A percentile compares a stretch with the other conserved stretches of the same genome.
These are phyloP conservation scores for Anorthoa munda DNA, from an alignment of 2,888 invertebrate genomes.

Conservation along the genomic window DNA sequence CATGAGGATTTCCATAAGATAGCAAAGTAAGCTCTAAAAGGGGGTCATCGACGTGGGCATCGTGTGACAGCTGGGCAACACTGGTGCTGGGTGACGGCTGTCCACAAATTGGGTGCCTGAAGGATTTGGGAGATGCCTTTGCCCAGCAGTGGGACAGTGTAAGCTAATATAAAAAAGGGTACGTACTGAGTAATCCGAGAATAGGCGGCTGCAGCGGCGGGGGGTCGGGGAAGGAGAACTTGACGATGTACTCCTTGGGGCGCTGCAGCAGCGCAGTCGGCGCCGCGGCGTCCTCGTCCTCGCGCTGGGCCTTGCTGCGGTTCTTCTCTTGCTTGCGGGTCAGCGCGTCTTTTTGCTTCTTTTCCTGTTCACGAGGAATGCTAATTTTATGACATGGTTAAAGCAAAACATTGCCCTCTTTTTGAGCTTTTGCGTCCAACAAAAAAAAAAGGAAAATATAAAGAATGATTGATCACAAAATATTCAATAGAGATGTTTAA, in stretches of 20 bases:
- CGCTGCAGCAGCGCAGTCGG: constrained; percentile 94
- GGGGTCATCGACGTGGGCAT: too few species aligned
- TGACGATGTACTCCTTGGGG: constrained; percentile 99
- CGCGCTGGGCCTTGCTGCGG: constrained; percentile 94
- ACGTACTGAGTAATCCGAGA: constrained; percentile 96
- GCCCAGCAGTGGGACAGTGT: too few species aligned
- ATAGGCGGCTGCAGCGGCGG: constrained; percentile 99
- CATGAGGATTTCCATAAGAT: too few species aligned
- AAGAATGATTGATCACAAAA: too few species aligned
- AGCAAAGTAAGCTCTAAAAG: too few species aligned
- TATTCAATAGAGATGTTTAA: too few species aligned
- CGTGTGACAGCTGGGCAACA: too few species aligned
- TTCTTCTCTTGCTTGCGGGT: constrained; percentile 98
- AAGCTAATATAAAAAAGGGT: not conserved
- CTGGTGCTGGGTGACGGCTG: too few species aligned
- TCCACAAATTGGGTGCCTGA: too few species aligned
- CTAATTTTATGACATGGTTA: not conserved
- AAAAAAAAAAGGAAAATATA: not conserved
- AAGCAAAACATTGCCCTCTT: not conserved
- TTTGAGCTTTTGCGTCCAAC: not conserved
- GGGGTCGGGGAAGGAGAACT: constrained; percentile 99
- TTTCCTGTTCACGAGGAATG: constrained; percentile 91
- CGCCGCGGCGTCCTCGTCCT: constrained; percentile 92
- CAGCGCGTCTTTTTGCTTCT: constrained; percentile 97
- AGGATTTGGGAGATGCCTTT: too few species aligned